A percentile compares a stretch with the other conserved stretches of the same genome.
Conservation (phyloP, 2,888 invertebrate genomes). For the Chrysodeixis includens region DNA sequence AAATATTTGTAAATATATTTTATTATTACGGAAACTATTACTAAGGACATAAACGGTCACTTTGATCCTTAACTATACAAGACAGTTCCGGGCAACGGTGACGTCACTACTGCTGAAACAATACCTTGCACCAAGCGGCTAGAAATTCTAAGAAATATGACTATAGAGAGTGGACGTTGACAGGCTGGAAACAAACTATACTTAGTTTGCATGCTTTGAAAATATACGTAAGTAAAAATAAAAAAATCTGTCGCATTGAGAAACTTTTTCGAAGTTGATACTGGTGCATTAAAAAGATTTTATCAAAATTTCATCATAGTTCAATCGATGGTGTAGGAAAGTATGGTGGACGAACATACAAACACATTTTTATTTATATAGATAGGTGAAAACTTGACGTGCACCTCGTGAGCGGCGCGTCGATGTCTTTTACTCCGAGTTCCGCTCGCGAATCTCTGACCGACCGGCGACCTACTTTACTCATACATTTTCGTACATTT, state of each 20-base stretch:
- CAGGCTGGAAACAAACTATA: conserved; percentile 54
- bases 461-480: conserved; percentile 63
- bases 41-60: neutral
- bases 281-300: no score
- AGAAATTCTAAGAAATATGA: conserved; percentile 17
- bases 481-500: conserved; percentile 59
- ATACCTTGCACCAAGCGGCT: neutral
- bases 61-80: neutral
- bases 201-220: no score
- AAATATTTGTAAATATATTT: no score
- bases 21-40: no score
- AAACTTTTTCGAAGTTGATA: no score
- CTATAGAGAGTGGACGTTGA: conserved; percentile 53
- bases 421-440: conserved; percentile 59
- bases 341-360: no score
- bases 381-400: conserved; percentile 67
- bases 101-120: neutral
- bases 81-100: neutral
- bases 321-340: no score
- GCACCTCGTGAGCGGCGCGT: conserved; percentile 56
- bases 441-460: conserved; percentile 62
- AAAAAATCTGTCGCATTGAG: no score
- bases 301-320: no score
- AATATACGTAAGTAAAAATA: no score
- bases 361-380: conserved; percentile 52